These are phyloP conservation scores for Campoletis sonorensis DNA, from an alignment of 1,140 invertebrate species.

Conservation along the genomic window DNA sequence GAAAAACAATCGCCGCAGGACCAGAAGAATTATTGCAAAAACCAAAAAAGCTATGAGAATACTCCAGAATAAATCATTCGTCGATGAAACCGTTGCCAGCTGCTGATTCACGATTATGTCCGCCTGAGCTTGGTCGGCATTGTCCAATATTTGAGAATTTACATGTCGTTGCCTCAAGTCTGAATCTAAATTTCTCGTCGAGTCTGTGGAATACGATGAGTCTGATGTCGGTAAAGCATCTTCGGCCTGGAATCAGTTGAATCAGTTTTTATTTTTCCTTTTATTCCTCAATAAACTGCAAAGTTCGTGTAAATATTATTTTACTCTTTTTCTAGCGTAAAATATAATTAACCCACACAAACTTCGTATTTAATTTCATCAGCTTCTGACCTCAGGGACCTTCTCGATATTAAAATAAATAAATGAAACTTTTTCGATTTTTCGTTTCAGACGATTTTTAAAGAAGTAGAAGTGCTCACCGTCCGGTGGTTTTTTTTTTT, in stretches of 20 bases:
- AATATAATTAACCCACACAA: neutral
- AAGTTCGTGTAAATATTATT: no score
- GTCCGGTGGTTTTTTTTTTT: no score
- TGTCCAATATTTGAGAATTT: slow-evolving; percentile 55
- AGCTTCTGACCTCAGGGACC: no score
- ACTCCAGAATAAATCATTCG: slow-evolving; percentile 72
- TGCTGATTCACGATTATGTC: slow-evolving; percentile 63
- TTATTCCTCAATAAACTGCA: slow-evolving; percentile 5
- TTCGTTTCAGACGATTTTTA: no score
- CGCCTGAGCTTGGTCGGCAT: slow-evolving; percentile 58
- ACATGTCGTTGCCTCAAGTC: slow-evolving; percentile 67
- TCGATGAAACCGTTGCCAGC: slow-evolving; percentile 67
- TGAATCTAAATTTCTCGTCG: slow-evolving; percentile 53
- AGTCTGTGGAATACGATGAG: slow-evolving; percentile 50
- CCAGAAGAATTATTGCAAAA: slow-evolving; percentile 70
- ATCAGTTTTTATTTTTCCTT: neutral
- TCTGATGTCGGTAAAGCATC: slow-evolving; percentile 65
- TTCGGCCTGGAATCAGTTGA: slow-evolving; percentile 65
- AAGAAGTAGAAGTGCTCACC: no score
- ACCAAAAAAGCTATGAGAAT: slow-evolving; percentile 68
- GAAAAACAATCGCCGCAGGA: slow-evolving; percentile 71
- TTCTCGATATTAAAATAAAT: no score
- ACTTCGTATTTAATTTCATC: neutral
- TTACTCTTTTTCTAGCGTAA: neutral
- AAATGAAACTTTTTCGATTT: no score